Base-by-base conservation (phyloP, 2,888 invertebrate species). In the Tenthredo scrophulariae region DNA sequence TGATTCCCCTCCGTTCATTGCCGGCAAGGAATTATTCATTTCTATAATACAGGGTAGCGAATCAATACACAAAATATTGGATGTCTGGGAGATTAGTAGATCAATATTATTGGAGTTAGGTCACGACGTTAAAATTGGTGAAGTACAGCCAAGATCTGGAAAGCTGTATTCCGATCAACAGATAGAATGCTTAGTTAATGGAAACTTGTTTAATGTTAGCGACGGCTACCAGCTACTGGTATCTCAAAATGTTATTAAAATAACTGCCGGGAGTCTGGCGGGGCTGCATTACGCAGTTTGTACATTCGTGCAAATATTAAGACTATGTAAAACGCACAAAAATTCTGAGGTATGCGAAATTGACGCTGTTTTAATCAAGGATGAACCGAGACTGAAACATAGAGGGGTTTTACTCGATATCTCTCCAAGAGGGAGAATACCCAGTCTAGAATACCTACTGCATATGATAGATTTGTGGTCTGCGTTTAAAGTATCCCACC, bases 361-460 rank as follows among this genome's bases (percentile, higher is more conserved):
- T 37, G 92, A 92, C 6, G 92, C 94, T 15, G 92, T 94, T 72
- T 90, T 94, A 50, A 95, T 95, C 85, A 94, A 95, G 86, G 96
- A 96, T 88, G 94, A 94, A 88, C 95, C 96, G 1, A 93, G 94
- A 84, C 93, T 95, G 62, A 92, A 93, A 46, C 94, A 95, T 88
- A 93, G 96, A 86, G 96, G 95, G 6, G 94, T 95, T 77, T 91
- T 95, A 67, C 91, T 96, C 86, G 96, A 96, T 88, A 94, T 95
- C 87, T 94, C 93, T 88, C 95, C 92, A 88, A 94, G 94, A 87
- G 95, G 95, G 58, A 93, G 95, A 75, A 94, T 95, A 86, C 95
- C 95, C 22, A 94, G 93, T 13, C 89, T 95, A 88, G 94, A 94
- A 86, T 94, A 94, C 87, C 89, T 95, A 40, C 92, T 94, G 86